Percentiles rank a stretch among this genome's conserved stretches.
Conservation (phyloP, 1,140 invertebrate genomes). For the Heliconius eleuchia region DNA sequence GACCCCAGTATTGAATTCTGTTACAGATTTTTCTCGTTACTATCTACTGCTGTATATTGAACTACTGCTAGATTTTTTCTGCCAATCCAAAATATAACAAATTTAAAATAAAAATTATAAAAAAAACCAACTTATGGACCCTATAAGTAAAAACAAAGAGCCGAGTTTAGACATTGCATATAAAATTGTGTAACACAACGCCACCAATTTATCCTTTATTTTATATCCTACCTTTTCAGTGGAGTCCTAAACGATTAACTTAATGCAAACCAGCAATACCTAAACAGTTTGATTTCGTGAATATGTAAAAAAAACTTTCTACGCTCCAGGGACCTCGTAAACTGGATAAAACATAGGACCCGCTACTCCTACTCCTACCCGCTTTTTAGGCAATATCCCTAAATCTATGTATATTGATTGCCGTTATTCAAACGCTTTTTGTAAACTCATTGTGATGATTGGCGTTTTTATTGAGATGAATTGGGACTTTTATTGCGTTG, state of each 20-base stretch:
- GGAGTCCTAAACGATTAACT: not conserved
- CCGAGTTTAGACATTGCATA: too few relatives aligned
- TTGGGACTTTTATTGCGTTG: not conserved
- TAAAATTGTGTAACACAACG: too few relatives aligned
- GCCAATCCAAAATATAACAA: too few relatives aligned
- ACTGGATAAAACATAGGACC: slow-evolving; percentile 36
- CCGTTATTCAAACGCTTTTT: slow-evolving; percentile 21
- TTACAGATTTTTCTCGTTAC: not conserved
- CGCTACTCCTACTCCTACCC: slow-evolving; percentile 26
- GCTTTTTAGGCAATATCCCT: slow-evolving; percentile 34
- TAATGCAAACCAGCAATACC: not conserved
- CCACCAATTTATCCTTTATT: too few relatives aligned
- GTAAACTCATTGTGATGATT: slow-evolving; percentile 26
- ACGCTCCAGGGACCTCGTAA: slow-evolving; percentile 24
- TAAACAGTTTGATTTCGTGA: slow-evolving; percentile 21
- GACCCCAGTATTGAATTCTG: slow-evolving; percentile 23
- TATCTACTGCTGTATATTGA: not conserved
- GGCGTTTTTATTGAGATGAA: slow-evolving; percentile 12
- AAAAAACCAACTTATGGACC: too few relatives aligned
- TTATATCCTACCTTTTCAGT: not conserved
- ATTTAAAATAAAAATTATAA: too few relatives aligned
- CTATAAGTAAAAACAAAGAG: too few relatives aligned
- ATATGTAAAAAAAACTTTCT: slow-evolving; percentile 19
- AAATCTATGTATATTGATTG: slow-evolving; percentile 37
- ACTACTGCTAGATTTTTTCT: too few relatives aligned